Base-by-base conservation (phyloP, 2,888 invertebrate species). In the Gymnoscelis rufifasciata region DNA sequence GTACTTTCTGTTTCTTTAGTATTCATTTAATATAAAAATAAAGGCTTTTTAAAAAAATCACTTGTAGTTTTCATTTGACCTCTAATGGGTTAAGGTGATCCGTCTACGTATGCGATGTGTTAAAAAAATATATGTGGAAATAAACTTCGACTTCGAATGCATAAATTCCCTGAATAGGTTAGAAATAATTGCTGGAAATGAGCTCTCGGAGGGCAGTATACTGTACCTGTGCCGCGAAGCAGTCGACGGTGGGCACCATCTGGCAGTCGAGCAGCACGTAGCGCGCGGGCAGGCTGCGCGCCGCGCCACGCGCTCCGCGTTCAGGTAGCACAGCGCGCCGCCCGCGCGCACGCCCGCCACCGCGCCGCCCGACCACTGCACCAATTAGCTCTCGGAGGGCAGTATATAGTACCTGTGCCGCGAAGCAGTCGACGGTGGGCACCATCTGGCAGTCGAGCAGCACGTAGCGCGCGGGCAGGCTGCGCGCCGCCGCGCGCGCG, bases 251-350 rank as follows among this genome's bases (percentile, higher is more conserved):
- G 52, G 90, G 87, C 51, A 95, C 88, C 52, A 89, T 90, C 0
- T 68, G 66, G 61, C 93, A 94, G 74, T 95, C 92, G 1, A 95
- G 65, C 51, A 81, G 71, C 62, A 74, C 90, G 66, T 50, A 75
- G 19, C 19, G 70, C n/a, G 35, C 74, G 59, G 28, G 86, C 56
- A 78, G 71, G 49, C 73, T 71, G 71, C 53, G 24, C n/a, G 89
- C 90, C 6, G 83, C 5, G 90, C 88, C 30, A 94, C 71, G 56
- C 89, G 90, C 71, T 93, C 93, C 1, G 92, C 91, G 37, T 93
- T 92, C 19, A 94, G 91, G 79, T 93, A 95, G 67, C 91, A 91
- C 39, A 95, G 77, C 2, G 38, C 93, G 93, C 38, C 91, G 77
- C 55, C 89, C 1, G 94, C 92, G 56, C 90, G 90, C 15, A 93